A percentile compares a stretch with the other conserved stretches of the same genome.
Conservation (phyloP, 1,140 invertebrate genomes). For the Metaphire vulgaris region DNA sequence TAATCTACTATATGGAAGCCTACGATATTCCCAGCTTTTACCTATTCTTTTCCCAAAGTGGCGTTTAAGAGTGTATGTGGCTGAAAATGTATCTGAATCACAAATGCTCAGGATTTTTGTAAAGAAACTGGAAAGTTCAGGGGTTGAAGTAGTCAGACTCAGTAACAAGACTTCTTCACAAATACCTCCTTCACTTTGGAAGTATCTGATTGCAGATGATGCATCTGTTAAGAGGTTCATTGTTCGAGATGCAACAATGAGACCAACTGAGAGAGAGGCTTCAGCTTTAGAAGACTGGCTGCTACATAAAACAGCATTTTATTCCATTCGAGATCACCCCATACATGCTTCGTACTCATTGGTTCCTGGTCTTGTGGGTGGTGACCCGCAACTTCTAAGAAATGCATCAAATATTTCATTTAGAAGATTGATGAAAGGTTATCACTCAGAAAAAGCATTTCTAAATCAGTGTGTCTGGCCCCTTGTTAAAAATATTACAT, state of each 20-base stretch:
- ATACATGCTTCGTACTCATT: constrained; percentile 9
- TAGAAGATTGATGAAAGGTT: constrained; percentile 13
- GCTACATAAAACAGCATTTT: background rate
- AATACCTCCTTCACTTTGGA: constrained; percentile 24
- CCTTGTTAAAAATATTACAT: background rate
- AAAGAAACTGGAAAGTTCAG: constrained; percentile 25
- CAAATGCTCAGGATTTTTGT: constrained; percentile 21
- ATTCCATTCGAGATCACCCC: constrained; percentile 29
- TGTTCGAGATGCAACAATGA: constrained; percentile 19
- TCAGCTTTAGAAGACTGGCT: constrained; percentile 25
- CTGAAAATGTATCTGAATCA: background rate
- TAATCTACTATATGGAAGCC: constrained; percentile 21
- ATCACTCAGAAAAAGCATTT: constrained; percentile 17
- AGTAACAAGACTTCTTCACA: constrained; percentile 3
- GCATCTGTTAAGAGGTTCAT: constrained; percentile 25
- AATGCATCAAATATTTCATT: background rate
- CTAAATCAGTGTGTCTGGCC: constrained; percentile 22
- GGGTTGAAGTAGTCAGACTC: constrained; percentile 23
- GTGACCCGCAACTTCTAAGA: constrained; percentile 19
- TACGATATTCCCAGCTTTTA: constrained; percentile 27
- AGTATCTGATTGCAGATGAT: constrained; percentile 28
- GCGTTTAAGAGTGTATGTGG: constrained; percentile 26
- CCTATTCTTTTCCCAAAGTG: constrained; percentile 28
- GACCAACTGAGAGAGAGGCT: constrained; percentile 27
- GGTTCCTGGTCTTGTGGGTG: constrained; percentile 19